phyloP scores from a whole-genome alignment of 2,797 vertebrate genomes.

The Intellagama lesueurii region DNA sequence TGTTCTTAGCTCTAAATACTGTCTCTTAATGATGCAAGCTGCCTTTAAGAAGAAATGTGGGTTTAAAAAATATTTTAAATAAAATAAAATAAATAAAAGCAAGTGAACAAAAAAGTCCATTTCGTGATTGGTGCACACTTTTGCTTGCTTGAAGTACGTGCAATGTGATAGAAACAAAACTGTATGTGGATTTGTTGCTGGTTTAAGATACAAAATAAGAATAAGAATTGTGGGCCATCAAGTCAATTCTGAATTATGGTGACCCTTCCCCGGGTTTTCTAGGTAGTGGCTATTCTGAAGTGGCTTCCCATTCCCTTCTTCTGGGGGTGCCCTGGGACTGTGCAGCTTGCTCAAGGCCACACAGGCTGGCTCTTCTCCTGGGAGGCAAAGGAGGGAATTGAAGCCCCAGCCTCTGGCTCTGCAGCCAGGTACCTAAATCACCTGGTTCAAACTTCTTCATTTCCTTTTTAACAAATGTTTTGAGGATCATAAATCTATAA shows the following conservation, averaged over 20 bases:
- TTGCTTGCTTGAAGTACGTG: neutral
- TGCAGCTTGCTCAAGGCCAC: neutral
- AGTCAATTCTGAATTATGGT: too few relatives aligned
- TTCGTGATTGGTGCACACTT: too few relatives aligned
- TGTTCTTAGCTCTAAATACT: too few relatives aligned
- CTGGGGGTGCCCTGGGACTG: neutral
- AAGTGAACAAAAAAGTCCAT: too few relatives aligned
- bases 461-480: neutral
- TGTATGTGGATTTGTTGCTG: neutral
- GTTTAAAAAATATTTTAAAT: too few relatives aligned
- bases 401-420: too few relatives aligned
- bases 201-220: neutral
- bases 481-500: neutral
- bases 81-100: too few relatives aligned
- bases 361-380: neutral
- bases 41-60: too few relatives aligned
- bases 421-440: neutral
- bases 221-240: too few relatives aligned
- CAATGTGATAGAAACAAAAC: neutral
- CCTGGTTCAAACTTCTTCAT: neutral
- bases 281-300: too few relatives aligned
- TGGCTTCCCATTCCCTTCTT: neutral
- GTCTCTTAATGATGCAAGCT: too few relatives aligned
- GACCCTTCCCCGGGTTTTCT: too few relatives aligned
- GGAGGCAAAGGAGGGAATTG: neutral